phyloP scores from a whole-genome alignment of 2,797 vertebrate genomes.

The Chaunax sp. region DNA sequence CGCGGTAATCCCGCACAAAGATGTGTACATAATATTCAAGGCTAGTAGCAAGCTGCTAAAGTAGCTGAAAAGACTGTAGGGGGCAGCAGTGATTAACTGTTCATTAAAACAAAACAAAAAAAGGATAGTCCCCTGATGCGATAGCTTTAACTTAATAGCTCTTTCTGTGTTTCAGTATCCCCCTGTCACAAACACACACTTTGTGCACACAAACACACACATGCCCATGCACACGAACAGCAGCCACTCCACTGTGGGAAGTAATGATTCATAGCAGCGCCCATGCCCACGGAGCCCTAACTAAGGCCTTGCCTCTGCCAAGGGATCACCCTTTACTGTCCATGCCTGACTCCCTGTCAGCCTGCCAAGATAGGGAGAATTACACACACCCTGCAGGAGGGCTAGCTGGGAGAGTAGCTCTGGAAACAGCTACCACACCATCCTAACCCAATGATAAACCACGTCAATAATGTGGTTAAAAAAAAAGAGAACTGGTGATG shows the following conservation, averaged over 20 bases:
- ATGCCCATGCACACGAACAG: conserved; percentile 29
- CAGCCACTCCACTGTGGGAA: conserved; percentile 57
- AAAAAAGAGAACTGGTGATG: neutral
- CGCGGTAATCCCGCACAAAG: conserved; percentile 5
- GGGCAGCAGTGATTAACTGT: too few species aligned
- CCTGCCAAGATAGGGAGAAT: conserved; percentile 47
- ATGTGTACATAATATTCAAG: too few species aligned
- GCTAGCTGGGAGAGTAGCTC: conserved; percentile 34
- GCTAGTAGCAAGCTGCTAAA: neutral
- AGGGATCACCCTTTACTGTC: conserved; percentile 66
- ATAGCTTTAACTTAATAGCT: conserved; percentile 84
- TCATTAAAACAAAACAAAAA: too few species aligned
- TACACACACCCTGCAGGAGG: conserved; percentile 49
- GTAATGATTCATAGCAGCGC: conserved; percentile 81
- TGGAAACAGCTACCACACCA: conserved; percentile 25
- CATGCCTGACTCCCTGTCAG: conserved; percentile 64
- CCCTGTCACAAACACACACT: conserved; percentile 3
- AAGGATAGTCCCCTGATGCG: conserved; percentile 65
- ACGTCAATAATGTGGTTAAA: conserved; percentile 10
- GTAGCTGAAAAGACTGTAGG: too few species aligned
- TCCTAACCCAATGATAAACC: conserved; percentile 25
- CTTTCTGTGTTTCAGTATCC: conserved; percentile 50
- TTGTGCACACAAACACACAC: neutral
- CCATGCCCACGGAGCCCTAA: conserved; percentile 69
- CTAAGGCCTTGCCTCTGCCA: conserved; percentile 68